Evolutionary conservation across 2,113 vertebrate species (phyloP).

Genomic region (Psilopogon haemacephalus): DNA sequence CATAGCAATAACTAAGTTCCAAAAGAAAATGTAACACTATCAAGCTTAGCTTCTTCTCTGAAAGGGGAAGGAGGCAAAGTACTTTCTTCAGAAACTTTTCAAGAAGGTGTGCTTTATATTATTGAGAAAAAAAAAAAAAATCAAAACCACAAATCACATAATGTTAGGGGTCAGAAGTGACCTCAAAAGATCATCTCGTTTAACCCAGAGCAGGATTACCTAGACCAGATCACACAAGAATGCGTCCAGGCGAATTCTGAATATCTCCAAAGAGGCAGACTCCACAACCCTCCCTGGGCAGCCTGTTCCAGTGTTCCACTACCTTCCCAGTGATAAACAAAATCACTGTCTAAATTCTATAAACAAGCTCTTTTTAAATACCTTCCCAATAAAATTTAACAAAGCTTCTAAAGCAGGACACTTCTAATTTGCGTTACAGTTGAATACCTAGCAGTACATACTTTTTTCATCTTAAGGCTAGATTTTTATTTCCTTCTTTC

Average conservation of each 20-base stretch:
- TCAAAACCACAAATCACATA: neutral
- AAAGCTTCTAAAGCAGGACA: neutral
- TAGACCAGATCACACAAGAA: no score
- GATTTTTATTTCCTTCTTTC: neutral
- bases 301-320: no score
- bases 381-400: neutral
- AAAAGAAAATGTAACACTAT: neutral
- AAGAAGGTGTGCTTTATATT: neutral
- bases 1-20: accelerated
- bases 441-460: neutral
- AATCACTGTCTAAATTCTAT: neutral
- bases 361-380: no score
- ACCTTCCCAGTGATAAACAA: no score
- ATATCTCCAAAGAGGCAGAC: no score
- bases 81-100: neutral
- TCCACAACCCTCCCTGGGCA: no score
- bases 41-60: neutral
- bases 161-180: no score
- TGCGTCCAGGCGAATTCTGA: no score
- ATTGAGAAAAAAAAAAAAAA: neutral
- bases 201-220: no score
- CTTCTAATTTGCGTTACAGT: neutral
- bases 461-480: neutral
- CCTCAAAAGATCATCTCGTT: no score
- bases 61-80: accelerated